A percentile compares a stretch with the other conserved stretches of the same genome.
Conservation (phyloP, 2,888 invertebrate species). For the Macaria notata region DNA sequence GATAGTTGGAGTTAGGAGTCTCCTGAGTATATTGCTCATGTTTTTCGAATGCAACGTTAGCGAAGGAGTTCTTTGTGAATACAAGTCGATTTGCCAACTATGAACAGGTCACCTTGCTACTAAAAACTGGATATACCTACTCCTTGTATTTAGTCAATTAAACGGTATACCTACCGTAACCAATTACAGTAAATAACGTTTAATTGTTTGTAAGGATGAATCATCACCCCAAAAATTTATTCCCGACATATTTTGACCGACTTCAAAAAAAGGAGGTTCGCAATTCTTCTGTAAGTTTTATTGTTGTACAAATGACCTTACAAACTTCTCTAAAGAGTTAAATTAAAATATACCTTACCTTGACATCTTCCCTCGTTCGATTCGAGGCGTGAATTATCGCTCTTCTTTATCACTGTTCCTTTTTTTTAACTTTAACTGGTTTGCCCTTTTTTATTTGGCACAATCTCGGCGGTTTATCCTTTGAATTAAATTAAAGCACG, state of each 20-base stretch:
- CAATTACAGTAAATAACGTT: background rate
- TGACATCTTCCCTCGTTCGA: conserved; percentile 2
- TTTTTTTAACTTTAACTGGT: too few relatives aligned
- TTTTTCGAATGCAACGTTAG: conserved; percentile 22
- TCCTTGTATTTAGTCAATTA: background rate
- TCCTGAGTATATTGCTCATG: too few relatives aligned
- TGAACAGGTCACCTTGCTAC: conserved; percentile 7
- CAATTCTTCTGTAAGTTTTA: too few relatives aligned
- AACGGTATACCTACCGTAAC: background rate
- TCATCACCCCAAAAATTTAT: background rate
- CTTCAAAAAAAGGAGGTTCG: too few relatives aligned
- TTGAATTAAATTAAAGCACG: conserved; percentile 72
- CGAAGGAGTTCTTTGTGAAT: conserved; percentile 16
- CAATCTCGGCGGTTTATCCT: conserved; percentile 57
- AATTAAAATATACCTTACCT: conserved; percentile 19
- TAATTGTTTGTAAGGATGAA: background rate
- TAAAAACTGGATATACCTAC: background rate
- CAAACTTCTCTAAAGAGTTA: background rate
- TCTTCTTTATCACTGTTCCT: conserved; percentile 61
- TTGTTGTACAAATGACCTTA: background rate
- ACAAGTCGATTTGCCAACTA: conserved; percentile 12
- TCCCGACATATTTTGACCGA: too few relatives aligned
- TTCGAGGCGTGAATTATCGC: conserved; percentile 59
- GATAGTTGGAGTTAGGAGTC: too few relatives aligned
- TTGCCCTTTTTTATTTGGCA: conserved; percentile 58